Base-by-base conservation (phyloP, 2,113 vertebrate genomes). In the Nothoprocta pentlandii region DNA sequence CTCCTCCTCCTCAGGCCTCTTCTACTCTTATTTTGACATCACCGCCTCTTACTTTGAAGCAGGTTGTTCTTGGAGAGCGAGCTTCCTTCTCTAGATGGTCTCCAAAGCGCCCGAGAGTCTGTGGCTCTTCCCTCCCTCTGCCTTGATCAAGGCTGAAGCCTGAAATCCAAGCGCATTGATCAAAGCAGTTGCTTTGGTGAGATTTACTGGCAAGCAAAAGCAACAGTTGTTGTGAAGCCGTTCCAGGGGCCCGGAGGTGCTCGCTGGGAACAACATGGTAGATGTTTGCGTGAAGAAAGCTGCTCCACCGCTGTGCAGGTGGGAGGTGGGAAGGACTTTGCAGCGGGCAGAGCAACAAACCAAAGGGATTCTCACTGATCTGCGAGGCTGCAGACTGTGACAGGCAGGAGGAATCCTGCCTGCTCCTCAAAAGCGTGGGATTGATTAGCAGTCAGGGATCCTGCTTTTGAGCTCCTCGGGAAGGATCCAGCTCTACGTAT, bases 61-160 rank as follows among this genome's bases (percentile, higher is more conserved):
- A 59, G 51, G 20, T 53, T 95, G 92, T 90, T 91, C 94, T 59
- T 56, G 78, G 70, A 91, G 94, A 34, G 71, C 11, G 34, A 93
- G 77, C 77, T 90, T 26, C 5, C 0, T 73, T 93, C 89, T 73
- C 88, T 79, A 76, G 70, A 2, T 23, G 0, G 1, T 95, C 90
- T 90, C 92, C 67, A 34, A 93, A 96, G 91, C 89, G 56, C 59
- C 80, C 2, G 2, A 0, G 20, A 87, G 78, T 74, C 2, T 85
- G 86, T 30, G 2, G 2, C 64, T 74, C 92, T 36, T 93, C 91
- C 94, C 95, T 96, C 92, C 95, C 56, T 66, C 89, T 36, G 92
- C 92, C 96, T 96, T 92, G 83, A 96, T 97, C 95, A 94, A 94
- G 89, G 83, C 91, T 95, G 87, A 92, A 90, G 94, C 83, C 94